Percentiles rank a stretch among this genome's conserved stretches.
These are phyloP conservation scores for Antheraea assamensis DNA, from an alignment of 2,888 invertebrate genomes.

Conservation along the genomic window DNA sequence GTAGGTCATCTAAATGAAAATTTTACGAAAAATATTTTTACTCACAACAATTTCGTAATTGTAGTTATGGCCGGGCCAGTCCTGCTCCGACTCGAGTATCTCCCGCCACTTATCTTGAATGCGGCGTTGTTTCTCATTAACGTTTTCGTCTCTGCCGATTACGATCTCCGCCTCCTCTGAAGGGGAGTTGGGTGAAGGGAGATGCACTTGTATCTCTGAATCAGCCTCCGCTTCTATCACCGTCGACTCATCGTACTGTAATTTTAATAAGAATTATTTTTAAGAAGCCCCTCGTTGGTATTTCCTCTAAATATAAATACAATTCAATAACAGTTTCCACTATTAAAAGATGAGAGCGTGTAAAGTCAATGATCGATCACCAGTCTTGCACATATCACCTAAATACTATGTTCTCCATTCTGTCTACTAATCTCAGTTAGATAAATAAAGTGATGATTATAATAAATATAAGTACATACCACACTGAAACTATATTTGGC, in stretches of 20 bases:
- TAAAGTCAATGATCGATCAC: too few species aligned
- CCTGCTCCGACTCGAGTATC: constrained; percentile 82
- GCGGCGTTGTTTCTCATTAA: constrained; percentile 82
- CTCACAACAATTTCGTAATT: constrained; percentile 90
- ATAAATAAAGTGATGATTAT: neutral
- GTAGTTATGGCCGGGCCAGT: constrained; percentile 73
- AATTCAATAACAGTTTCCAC: too few species aligned
- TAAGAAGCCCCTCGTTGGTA: neutral
- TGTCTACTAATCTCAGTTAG: neutral
- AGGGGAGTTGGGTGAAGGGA: constrained; percentile 73
- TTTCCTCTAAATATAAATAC: too few species aligned
- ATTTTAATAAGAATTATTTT: neutral
- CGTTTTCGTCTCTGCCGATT: constrained; percentile 76
- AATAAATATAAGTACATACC: constrained; percentile 76
- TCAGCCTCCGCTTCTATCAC: constrained; percentile 87
- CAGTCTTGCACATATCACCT: too few species aligned
- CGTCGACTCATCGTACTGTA: constrained; percentile 85
- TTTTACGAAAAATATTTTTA: constrained; percentile 26
- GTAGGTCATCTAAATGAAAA: neutral
- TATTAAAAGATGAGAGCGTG: too few species aligned
- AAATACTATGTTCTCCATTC: neutral
- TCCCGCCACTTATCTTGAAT: constrained; percentile 90
- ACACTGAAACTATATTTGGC: constrained; percentile 89
- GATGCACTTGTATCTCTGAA: constrained; percentile 81
- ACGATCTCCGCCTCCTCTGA: constrained; percentile 84